phyloP scores from a whole-genome alignment of 1,140 invertebrate species.

The Rhagoletis zephyria region DNA sequence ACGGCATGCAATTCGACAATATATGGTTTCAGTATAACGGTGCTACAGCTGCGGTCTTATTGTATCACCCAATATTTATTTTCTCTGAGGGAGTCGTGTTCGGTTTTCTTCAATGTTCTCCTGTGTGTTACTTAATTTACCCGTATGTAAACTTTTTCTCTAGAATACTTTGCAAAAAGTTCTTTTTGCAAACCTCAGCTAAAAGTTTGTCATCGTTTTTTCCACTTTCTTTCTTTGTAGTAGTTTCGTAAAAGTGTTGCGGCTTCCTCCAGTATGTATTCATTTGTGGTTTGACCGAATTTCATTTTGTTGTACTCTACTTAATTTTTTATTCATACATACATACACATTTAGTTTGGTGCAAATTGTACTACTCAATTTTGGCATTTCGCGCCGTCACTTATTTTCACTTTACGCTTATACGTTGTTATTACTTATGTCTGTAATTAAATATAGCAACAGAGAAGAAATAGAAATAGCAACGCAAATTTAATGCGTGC shows the following conservation, averaged over 20 bases:
- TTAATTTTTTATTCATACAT: background rate
- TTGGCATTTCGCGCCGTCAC: background rate
- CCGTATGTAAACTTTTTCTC: too few relatives aligned
- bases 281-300: constrained; percentile 32
- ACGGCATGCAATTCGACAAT: too few relatives aligned
- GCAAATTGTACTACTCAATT: background rate
- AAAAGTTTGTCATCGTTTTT: background rate
- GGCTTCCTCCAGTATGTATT: background rate
- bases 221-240: background rate
- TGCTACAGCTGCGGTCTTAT: too few relatives aligned
- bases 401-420: too few relatives aligned
- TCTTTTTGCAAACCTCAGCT: background rate
- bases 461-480: background rate
- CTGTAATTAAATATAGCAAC: background rate
- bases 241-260: background rate
- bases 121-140: too few relatives aligned
- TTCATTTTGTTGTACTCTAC: constrained; percentile 16
- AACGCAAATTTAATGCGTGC: constrained; percentile 9
- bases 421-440: background rate
- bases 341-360: background rate
- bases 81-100: too few relatives aligned
- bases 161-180: too few relatives aligned
- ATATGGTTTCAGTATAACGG: too few relatives aligned
- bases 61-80: too few relatives aligned
- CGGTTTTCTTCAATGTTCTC: too few relatives aligned